A percentile compares a stretch with the other conserved stretches of the same genome.
These are phyloP conservation scores for Zoanthus solanderi DNA, from an alignment of 92 coral and sea anemone species.

Conservation along the genomic window DNA sequence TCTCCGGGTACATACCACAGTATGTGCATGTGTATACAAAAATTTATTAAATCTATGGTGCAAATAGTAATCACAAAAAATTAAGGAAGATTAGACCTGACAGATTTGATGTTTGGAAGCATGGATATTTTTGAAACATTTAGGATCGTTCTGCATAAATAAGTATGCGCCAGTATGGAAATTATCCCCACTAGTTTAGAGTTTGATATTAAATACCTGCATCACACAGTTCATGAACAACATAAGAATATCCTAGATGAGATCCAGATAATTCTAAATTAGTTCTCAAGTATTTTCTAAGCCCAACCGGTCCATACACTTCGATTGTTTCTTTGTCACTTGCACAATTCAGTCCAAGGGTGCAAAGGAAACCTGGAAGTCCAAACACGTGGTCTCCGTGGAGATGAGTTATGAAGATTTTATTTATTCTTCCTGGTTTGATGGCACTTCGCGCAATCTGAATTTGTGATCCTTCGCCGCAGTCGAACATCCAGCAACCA, in stretches of 20 bases:
- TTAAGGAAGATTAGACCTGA: too few relatives aligned
- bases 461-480: conserved; percentile 95
- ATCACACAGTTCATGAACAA: conserved; percentile 82
- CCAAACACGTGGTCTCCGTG: conserved; percentile 98
- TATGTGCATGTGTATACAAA: too few relatives aligned
- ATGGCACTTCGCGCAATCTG: conserved; percentile 88
- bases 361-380: conserved; percentile 92
- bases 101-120: too few relatives aligned
- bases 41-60: too few relatives aligned
- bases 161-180: neutral
- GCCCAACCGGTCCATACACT: conserved; percentile 91
- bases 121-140: too few relatives aligned
- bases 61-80: too few relatives aligned
- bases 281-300: conserved; percentile 79
- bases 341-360: conserved; percentile 80
- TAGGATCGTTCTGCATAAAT: too few relatives aligned
- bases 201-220: conserved; percentile 49
- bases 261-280: conserved; percentile 81
- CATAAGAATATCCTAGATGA: conserved; percentile 79
- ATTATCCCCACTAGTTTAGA: too few relatives aligned
- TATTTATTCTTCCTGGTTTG: conserved; percentile 83
- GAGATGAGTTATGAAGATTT: conserved; percentile 95
- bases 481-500: conserved; percentile 99
- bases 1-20: too few relatives aligned
- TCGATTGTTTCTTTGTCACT: conserved; percentile 71